Evolutionary conservation across 2,113 vertebrate species (phyloP), one percentile per base, ranked within the genome.

Genomic region (Pithys albifrons): DNA sequence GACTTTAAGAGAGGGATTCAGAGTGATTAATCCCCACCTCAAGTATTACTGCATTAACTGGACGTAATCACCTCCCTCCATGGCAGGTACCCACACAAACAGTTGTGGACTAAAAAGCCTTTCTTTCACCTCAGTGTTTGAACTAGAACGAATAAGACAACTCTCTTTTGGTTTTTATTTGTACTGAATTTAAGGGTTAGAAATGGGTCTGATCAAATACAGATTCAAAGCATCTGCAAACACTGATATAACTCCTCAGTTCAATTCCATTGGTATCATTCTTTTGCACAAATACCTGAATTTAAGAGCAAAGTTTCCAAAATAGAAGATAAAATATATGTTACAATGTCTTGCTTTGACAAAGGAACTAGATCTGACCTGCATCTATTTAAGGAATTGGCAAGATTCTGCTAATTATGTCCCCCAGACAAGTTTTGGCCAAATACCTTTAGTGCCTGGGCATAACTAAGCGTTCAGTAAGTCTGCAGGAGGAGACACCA

Each of bases 371-470:
- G 49, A 62, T 54, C 62, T 39, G 15, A 57, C 66, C 57, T 65
- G 35, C 52, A 59, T 31, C 45, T 92, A 69, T 81, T 92, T 94
- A 66, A 91, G 45, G 93, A 94, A 75, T 48, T 72, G 70, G 76
- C 83, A 89, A 77, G 61, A 79, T 46, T 51, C 52, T 69, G 91
- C 77, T 86, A 75, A 80, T 88, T 74, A 80, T n/a, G 43, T 81
- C 80, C 85, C 83, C 39, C 49, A 74, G 45, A 96, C 41, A 89
- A 61, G 61, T 49, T 89, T 93, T 94, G 93, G 69, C 76, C 70
- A 87, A 54, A 65, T 78, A 13, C 81, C 39, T 96, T 92, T 65
- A 81, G 55, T 91, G 75, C 37, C 59, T 88, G 51, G 67, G 72
- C 57, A 9, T 10, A 95, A 78, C 55, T 52, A 84, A 81, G 65